Evolutionary conservation across 2,797 vertebrate species (phyloP), one percentile per base, ranked within the genome.

Genomic region (Anabacerthia variegaticeps): DNA sequence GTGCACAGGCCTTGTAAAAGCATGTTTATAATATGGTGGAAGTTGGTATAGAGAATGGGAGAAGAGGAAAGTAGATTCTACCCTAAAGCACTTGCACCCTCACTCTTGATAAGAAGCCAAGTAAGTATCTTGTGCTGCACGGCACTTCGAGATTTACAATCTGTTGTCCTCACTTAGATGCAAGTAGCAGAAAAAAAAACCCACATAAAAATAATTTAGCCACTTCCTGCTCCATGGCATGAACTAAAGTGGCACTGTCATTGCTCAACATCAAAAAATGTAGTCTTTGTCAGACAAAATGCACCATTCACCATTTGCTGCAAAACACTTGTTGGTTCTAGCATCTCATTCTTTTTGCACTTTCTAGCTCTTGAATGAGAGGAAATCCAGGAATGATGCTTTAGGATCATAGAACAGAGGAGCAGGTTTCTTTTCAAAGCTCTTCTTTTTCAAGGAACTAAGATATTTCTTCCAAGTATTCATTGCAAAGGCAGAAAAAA

Each of bases 131-230:
- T 30, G 34, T 58, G 54, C 13, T 75, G 49, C 24, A 30, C 4
- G 1, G 44, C 51, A 65, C 26, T 30, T 68, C 48, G 87, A 63
- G 36, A 62, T 62, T 72, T 83, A 59, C 2, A 20, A 20, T 22
- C 27, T 79, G 36, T 93, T 72, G 63, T 90, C 72, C 43, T 73
- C 55, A 32, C 36, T 69, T 80, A 49, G 32, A 55, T 7, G 8
- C 32, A 86, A 83, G 72, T 24, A 91, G 83, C 23, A 67, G 30
- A 66, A 92, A 96, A 96, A 93, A 96, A 94, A 89, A 9, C 36
- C 41, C 41, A 78, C 54, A 61, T 63, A 21, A 92, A 94, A 91
- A 76, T 58, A 68, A 58, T 78, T 90, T 83, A 49, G 13, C 54
- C 89, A 32, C 71, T 92, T 93, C 62, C 68, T 78, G 59, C 51